Evolutionary conservation across 1,140 invertebrate species (phyloP), one percentile per base, ranked within the genome.

Genomic region (Phortica variegata): DNA sequence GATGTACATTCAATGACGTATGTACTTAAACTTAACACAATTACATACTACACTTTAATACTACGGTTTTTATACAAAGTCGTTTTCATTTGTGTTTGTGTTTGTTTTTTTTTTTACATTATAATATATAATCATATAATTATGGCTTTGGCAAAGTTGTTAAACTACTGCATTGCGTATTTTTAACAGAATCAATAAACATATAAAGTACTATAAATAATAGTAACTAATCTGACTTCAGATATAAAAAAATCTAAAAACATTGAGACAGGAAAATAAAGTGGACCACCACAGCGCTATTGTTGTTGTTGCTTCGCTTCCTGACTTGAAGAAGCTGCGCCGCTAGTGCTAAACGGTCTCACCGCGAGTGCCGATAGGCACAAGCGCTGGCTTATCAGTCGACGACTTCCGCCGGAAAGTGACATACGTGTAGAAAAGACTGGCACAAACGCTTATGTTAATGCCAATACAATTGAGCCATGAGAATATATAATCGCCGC

Each of bases 401-500:
- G 74, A 61, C 36, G 83, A 77, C 57, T 84, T 85, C 47, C 75
- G 79, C 41, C 82, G 81, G 68, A 90, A 90, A 5, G 88, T 90
- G 1, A 90, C 85, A 78, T 87, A 89, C 3, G 88, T 87, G 59
- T 91, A 90, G 18, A 90, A 77, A 33, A 90, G 77, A 78, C 89
- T 92, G 34, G 89, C 90, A 33, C 87, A 45, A n/a, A 93, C 88
- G 75, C 89, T 91, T 52, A 97, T 85, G 78, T 96, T 97, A 19
- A 97, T 83, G 9, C 96, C 96, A 52, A 95, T 79, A 79, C 98
- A 98, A 76, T 98, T 98, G 17, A 91, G 77, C 83, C 85, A 86
- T 3, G 88, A 88, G 74, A 97, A 98, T 38, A 97, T 85, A 77
- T 98, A 99, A 78, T 99, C 96, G 10, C 95, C 95, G 36, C 95